Base-by-base conservation (phyloP, 2,888 invertebrate genomes). In the Drosophila rellima region DNA sequence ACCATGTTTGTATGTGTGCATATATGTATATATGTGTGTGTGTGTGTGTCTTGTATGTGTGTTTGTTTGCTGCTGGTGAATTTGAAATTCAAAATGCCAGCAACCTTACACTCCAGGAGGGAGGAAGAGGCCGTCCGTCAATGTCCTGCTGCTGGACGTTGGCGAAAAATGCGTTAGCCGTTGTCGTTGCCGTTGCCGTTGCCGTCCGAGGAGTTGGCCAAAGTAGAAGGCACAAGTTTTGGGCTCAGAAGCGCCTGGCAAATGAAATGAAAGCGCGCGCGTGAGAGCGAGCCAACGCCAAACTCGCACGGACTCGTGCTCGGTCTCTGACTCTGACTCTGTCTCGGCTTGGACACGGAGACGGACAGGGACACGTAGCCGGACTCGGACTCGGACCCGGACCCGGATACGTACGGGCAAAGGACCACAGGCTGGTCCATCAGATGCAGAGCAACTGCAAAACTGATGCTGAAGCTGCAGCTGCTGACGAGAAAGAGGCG, bases 1-100 rank as follows among this genome's bases (percentile, higher is more conserved):
- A 70, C 74, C 78, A 78, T 15, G 29, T 31, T n/a, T 29, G n/a
- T 65, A 35, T 56, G 52, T 52, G 55, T 57, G 35, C n/a, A n/a
- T n/a, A 77, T 15, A 20, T 33, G 17, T 29, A 13, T 66, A 37
- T 57, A 48, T 56, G 52, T 57, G 31, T 35, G 59, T 52, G 57
- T 39, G 39, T 33, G 40, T 52, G 52, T 37, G n/a, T 18, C 0
- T 5, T 23, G 44, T 23, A 18, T 35, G 44, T 2, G 48, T 35
- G 62, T 63, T 39, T 60, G 44, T 45, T 29, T 61, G 68, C 61
- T 80, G 86, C 54, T 60, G 63, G 74, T 80, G 87, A 89, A 88
- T 88, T 88, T 88, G 80, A 88, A 89, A 83, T 89, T 89, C 84
- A 82, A 84, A 88, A 89, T 84, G 83, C 79, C 79, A 74, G 70